Percentiles rank a stretch among this genome's conserved stretches.
Conservation (phyloP, 2,888 invertebrate genomes). For the Ceramica pisi region DNA sequence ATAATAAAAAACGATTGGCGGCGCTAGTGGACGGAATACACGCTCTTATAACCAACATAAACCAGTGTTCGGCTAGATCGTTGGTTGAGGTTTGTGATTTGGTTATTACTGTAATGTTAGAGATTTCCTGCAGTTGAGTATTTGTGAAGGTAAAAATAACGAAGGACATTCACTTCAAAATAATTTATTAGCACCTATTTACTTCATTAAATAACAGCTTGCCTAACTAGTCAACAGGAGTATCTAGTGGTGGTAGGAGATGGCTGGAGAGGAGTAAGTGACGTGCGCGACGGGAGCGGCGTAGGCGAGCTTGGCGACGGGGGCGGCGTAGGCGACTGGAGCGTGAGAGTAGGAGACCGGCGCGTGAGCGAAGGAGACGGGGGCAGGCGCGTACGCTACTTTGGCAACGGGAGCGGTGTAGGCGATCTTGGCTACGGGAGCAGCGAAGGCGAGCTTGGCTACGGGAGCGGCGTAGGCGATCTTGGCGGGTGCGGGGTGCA, state of each 20-base stretch:
- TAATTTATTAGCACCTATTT: conserved; percentile 64
- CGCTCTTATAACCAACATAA: too few species aligned
- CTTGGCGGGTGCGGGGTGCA: conserved; percentile 71
- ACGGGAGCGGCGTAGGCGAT: conserved; percentile 73
- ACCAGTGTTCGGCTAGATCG: too few species aligned
- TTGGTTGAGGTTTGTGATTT: too few species aligned
- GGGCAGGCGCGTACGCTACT: conserved; percentile 74
- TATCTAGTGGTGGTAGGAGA: conserved; percentile 84
- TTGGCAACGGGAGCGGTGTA: conserved; percentile 75
- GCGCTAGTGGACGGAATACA: too few species aligned
- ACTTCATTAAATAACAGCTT: conserved; percentile 52
- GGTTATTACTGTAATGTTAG: too few species aligned
- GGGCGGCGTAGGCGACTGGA: conserved; percentile 71
- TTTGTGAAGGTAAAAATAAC: neutral
- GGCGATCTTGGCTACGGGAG: conserved; percentile 68
- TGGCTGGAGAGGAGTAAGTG: conserved; percentile 80
- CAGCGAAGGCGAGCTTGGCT: conserved; percentile 69
- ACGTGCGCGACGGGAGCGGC: conserved; percentile 78
- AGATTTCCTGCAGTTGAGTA: too few species aligned
- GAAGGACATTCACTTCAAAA: conserved; percentile 22
- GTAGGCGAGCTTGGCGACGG: conserved; percentile 69
- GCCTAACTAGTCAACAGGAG: conserved; percentile 24
- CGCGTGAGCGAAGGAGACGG: conserved; percentile 81
- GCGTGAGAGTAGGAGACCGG: conserved; percentile 77
- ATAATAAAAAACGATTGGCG: too few species aligned